Conservation (phyloP, 2,888 invertebrate genomes). For the Drosophila colorata region DNA sequence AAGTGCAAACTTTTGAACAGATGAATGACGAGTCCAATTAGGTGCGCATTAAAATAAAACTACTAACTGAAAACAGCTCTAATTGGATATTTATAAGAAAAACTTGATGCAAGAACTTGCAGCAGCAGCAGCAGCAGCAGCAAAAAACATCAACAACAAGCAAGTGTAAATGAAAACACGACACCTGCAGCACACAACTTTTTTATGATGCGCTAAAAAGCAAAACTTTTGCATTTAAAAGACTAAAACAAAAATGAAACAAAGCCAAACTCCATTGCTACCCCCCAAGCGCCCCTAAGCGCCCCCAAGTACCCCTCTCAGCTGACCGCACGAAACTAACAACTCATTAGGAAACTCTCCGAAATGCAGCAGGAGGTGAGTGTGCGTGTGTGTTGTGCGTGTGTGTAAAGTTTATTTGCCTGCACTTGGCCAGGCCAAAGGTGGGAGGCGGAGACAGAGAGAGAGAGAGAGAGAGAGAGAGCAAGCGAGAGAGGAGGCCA, state of each 20-base stretch:
- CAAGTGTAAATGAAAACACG: slow-evolving; percentile 79
- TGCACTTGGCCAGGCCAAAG: slow-evolving; percentile 7
- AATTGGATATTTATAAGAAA: slow-evolving; percentile 4
- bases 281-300: rapidly evolving
- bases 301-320: background rate
- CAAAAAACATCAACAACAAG: slow-evolving; percentile 8
- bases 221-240: slow-evolving; percentile 62
- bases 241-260: slow-evolving; percentile 34
- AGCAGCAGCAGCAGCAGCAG: slow-evolving; percentile 3
- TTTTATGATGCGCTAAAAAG: slow-evolving; percentile 66
- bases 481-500: background rate
- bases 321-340: slow-evolving; percentile 19
- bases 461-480: background rate
- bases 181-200: slow-evolving; percentile 66
- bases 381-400: slow-evolving; percentile 25
- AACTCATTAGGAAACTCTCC: slow-evolving; percentile 26
- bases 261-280: background rate
- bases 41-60: background rate
- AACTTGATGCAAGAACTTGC: slow-evolving; percentile 23
- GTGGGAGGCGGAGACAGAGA: background rate
- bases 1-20: too few species aligned
- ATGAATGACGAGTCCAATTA: too few species aligned
- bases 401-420: slow-evolving; percentile 51
- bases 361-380: slow-evolving; percentile 17
- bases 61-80: background rate